Base-by-base conservation (phyloP, 2,113 vertebrate genomes). In the Saguinus imperator region DNA sequence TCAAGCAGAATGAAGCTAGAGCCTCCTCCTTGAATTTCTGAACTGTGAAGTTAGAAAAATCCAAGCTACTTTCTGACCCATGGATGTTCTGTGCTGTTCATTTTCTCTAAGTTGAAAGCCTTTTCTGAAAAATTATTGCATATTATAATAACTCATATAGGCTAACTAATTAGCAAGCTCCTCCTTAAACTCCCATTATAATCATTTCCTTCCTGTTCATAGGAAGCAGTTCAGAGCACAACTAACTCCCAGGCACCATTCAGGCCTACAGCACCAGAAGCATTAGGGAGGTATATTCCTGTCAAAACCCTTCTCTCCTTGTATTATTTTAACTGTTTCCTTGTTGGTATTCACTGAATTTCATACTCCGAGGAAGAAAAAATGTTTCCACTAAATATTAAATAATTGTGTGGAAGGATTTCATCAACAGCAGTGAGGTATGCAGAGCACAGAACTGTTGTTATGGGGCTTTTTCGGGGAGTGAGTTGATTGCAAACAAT, bases 111-210 rank as follows among this genome's bases (percentile, higher is more conserved):
- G 17, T 57, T 87, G 35, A 57, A 50, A 40, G 40, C 6, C 14
- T 55, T 76, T 25, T 58, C 5, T 73, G n/a, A 89, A 50, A 43
- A 29, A n/a, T 68, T 3, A 8, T 48, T 48, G 5, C 5, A 20
- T 12, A 8, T 0, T 5, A 35, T 20, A 25, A 35, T 20, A 58
- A 77, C 4, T 14, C 45, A 5, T 1, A 32, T 11, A 25, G 4
- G 13, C 79, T 72, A 50, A 81, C 4, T 91, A 18, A 14, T 1
- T n/a, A 40, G 2, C 32, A 50, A 66, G 14, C 5, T 55, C 43
- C 55, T 82, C 0, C 9, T 72, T n/a, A 17, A 61, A 12, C 3
- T 52, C 4, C 3, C 25, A 1, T 66, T 35, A 45, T 37, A 50
- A 35, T 6, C 16, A 21, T 66, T 48, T 45, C 5, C 20, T 58